Base-by-base conservation (phyloP, 23 tunicate genomes). In the Phallusia fumigata region DNA sequence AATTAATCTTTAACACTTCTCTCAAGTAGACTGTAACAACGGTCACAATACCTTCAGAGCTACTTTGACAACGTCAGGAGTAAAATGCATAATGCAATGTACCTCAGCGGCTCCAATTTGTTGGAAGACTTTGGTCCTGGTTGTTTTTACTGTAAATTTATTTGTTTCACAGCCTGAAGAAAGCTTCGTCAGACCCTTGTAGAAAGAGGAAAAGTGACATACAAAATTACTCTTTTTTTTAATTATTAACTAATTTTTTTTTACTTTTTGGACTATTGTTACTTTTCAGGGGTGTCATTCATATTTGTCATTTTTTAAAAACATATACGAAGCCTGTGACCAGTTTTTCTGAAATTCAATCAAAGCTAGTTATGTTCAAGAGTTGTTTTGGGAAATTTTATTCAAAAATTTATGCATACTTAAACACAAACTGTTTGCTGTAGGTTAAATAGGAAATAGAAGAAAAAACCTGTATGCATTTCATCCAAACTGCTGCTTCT, bases 401-500 rank as follows among this genome's bases (percentile, higher is more conserved):
- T 58, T 58, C 13, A 58, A 58, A 58, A 24, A 58, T n/a, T n/a
- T n/a, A n/a, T n/a, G n/a, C n/a, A n/a, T n/a, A n/a, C n/a, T n/a
- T n/a, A n/a, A n/a, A n/a, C n/a, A n/a, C n/a, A n/a, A n/a, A n/a
- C n/a, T n/a, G n/a, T n/a, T n/a, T n/a, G n/a, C n/a, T n/a, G n/a
- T n/a, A n/a, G n/a, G n/a, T n/a, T 53, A 53, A 65, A 11, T 28
- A 11, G 32, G 6, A 31, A 28, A 31, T 30, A 28, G 11, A 31
- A 65, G 3, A 5, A 31, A 30, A 73, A 34, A 84, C 88, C 88
- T 84, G 88, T 34, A 77, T 84, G 64, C 88, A 84, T 35, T 80
- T 77, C 82, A 84, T 77, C 88, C 88, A 84, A 36, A 80, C 88
- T 28, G 82, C 77, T 30, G 82, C 88, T 64, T 84, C 88, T 40